Conservation (phyloP, 2,797 vertebrate species). For the Heliangelus exortis region DNA sequence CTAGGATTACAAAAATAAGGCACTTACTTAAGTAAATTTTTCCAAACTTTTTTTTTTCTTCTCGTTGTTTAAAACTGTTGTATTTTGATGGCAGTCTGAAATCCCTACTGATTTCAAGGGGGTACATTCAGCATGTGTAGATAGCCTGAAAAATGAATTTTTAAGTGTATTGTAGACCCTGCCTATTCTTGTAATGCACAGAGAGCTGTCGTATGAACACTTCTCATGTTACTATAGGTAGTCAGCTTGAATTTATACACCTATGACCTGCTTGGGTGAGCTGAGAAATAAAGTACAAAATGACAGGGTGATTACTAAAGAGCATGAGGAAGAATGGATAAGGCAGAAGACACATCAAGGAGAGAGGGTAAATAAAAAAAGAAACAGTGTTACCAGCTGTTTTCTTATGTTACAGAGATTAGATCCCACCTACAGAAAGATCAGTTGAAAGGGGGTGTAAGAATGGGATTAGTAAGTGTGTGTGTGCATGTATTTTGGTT, state of each 20-base stretch:
- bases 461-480: background rate
- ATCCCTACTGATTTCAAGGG: background rate
- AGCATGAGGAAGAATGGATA: background rate
- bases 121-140: background rate
- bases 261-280: background rate
- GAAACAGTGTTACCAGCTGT: background rate
- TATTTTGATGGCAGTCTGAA: background rate
- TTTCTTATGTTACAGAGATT: background rate
- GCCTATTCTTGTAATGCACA: background rate
- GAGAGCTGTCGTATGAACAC: background rate
- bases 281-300: background rate
- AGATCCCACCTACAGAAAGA: background rate
- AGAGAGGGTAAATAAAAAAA: background rate
- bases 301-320: background rate
- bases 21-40: background rate
- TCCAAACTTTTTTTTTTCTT: background rate
- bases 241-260: background rate
- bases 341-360: background rate
- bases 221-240: background rate
- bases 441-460: background rate
- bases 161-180: background rate
- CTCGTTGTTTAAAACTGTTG: background rate
- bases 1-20: background rate
- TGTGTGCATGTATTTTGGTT: background rate
- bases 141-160: background rate